Evolutionary conservation across 1,140 invertebrate genomes (phyloP), one percentile per base, ranked within the genome.

Genomic region (Heliconius hermathena): DNA sequence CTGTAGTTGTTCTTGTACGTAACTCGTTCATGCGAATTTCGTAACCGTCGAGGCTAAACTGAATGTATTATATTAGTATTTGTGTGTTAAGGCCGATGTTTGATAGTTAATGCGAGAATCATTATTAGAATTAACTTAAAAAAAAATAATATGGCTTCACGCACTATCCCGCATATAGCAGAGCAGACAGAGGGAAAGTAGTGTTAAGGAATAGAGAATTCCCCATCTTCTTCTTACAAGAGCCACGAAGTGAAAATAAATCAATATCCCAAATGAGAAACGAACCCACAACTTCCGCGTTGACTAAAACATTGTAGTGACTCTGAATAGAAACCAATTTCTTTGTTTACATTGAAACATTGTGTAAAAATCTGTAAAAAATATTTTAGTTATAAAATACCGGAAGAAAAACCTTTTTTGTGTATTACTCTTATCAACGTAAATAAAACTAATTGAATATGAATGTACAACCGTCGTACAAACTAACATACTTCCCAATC

Each of bases 1-100:
- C 49, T 52, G 18, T 52, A 52, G 16, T 52, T 52, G 49, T 52
- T 52, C 49, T 52, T 52, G 49, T 52, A 52, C 41, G 41, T 46
- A 46, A 54, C 54, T 57, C 20, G n/a, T 22, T 22, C n/a, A 57
- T 57, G 54, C 54, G 54, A 57, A 57, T 57, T 57, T 57, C 54
- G 54, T 57, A 57, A 57, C 54, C 8, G n/a, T 8, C 54, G 54
- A 57, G 54, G 54, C 54, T 57, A 57, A 22, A n/a, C 54, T 52
- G n/a, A 57, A 57, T 22, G 54, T 57, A 57, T 57, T 57, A 57
- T 57, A 57, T 57, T 57, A n/a, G 54, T 57, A 57, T 57, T 57
- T 57, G 54, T 57, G n/a, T 57, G 54, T 57, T 57, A 57, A 57
- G 54, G 54, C 54, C 54, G 54, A 22, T 22, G 54, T 57, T 57